phyloP scores from a whole-genome alignment of 2,113 vertebrate species.

The Acanthochromis polyacanthus region DNA sequence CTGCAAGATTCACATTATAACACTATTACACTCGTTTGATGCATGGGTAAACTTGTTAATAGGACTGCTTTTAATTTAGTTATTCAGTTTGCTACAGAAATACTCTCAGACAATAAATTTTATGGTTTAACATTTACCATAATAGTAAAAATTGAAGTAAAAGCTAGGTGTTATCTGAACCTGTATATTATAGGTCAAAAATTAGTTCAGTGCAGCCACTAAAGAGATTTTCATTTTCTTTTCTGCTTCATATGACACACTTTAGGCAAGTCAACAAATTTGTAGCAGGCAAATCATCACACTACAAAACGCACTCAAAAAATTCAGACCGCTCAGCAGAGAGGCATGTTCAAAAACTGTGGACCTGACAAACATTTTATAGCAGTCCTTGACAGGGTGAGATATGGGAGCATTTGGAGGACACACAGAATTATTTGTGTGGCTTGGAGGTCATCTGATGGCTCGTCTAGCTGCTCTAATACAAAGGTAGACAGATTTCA shows the following conservation, averaged over 20 bases:
- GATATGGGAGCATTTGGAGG: conserved; percentile 63
- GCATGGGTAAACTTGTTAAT: neutral
- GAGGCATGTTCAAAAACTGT: conserved; percentile 14
- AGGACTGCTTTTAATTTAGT: neutral
- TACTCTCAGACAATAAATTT: neutral
- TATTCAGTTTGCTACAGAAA: too few relatives aligned
- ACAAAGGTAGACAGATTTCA: conserved; percentile 35
- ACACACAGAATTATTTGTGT: conserved; percentile 64
- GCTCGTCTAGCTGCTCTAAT: conserved; percentile 43
- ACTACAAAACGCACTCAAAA: neutral
- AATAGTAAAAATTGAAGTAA: neutral
- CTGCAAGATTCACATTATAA: neutral
- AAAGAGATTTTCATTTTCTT: neutral
- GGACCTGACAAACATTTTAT: conserved; percentile 46
- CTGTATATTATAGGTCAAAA: neutral
- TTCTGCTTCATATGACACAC: neutral
- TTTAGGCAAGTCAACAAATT: neutral
- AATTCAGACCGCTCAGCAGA: conserved; percentile 26
- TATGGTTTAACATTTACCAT: neutral
- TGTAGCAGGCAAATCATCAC: conserved; percentile 1
- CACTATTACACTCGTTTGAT: neutral
- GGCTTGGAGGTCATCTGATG: conserved; percentile 69
- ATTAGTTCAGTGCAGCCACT: neutral
- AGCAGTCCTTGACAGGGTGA: conserved; percentile 72
- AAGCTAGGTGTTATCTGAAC: neutral